A percentile compares a stretch with the other conserved stretches of the same genome.
phyloP scores from a whole-genome alignment of 2,113 vertebrate genomes.

The Eleginops maclovinus region DNA sequence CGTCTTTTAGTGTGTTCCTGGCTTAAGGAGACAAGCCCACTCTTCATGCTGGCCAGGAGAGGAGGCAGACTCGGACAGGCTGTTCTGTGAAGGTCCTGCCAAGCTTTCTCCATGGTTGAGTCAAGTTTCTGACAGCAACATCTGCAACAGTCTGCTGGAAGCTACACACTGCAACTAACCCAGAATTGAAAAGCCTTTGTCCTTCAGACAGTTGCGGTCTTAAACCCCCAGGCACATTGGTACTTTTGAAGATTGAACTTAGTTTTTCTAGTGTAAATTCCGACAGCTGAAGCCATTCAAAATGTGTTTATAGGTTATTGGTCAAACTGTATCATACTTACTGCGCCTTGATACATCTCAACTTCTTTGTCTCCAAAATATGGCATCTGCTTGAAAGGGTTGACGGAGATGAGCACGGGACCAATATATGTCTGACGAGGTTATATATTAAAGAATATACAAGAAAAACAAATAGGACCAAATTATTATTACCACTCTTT shows the following conservation, averaged over 20 bases:
- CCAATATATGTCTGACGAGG: constrained; percentile 94
- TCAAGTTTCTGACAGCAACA: constrained; percentile 72
- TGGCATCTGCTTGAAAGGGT: constrained; percentile 99
- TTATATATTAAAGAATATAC: constrained; percentile 84
- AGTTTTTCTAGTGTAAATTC: not conserved
- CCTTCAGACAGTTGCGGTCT: constrained; percentile 23
- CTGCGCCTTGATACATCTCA: constrained; percentile 98
- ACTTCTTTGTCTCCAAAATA: constrained; percentile 99
- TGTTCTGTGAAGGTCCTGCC: constrained; percentile 68
- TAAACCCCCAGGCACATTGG: constrained; percentile 13
- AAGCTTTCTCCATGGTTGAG: constrained; percentile 56
- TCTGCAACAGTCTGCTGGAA: constrained; percentile 63
- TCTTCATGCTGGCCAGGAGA: constrained; percentile 46
- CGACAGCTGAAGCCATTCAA: constrained; percentile 11
- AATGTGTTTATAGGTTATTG: not conserved
- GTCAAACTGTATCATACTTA: constrained; percentile 82
- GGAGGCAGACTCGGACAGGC: constrained; percentile 61
- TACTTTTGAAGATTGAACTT: not conserved
- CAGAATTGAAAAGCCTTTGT: constrained; percentile 43
- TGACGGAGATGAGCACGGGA: constrained; percentile 96
- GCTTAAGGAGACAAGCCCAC: constrained; percentile 36
- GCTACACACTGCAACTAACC: constrained; percentile 59
- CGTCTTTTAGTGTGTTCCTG: constrained; percentile 44
- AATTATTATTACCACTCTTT: not conserved
- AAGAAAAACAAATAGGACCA: not conserved